Evolutionary conservation across 2,113 vertebrate species (phyloP), one percentile per base, ranked within the genome.

Genomic region (Bujurquina vittata): DNA sequence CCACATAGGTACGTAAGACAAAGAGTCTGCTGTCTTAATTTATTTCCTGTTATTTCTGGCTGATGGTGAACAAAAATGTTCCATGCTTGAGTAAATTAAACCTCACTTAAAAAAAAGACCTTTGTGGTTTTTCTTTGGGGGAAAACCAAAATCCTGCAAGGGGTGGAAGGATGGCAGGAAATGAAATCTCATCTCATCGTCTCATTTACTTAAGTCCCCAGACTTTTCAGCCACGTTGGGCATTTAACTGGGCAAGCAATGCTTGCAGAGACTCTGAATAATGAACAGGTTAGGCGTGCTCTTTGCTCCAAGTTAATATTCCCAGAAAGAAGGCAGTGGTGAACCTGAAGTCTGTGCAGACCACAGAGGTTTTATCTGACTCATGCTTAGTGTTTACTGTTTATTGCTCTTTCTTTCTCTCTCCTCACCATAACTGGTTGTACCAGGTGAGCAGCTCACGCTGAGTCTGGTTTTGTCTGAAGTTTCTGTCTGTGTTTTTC

Each of bases 151-250:
- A 37, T 20, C 52, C 52, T 37, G 20, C 67, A 33, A 72, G 60
- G 29, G 57, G 40, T 69, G 63, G 29, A 54, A 81, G 5, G 2
- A 58, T 7, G 26, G 5, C 80, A 78, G 88, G 79, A 88, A 87
- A 81, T 60, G 2, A 59, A 31, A 37, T 58, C 4, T 73, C 22
- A n/a, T 84, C 10, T 49, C 5, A 75, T 56, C 10, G 56, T 80
- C 69, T 49, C 23, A 12, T 4, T 33, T 63, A 77, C 26, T 31
- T 8, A 4, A 80, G 33, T 79, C 29, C 46, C 31, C 31, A 35
- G 54, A 15, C 43, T 12, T 72, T 61, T 49, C 55, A 40, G 6
- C 2, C 6, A 26, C 10, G 49, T n/a, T 12, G 20, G 55, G 2
- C 49, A 20, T 40, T 31, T n/a, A 10, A 9, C 67, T 54, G 46